A percentile compares a stretch with the other conserved stretches of the same genome.
These are phyloP conservation scores for Drosophila punjabiensis DNA, from an alignment of 1,140 invertebrate species.

Conservation along the genomic window DNA sequence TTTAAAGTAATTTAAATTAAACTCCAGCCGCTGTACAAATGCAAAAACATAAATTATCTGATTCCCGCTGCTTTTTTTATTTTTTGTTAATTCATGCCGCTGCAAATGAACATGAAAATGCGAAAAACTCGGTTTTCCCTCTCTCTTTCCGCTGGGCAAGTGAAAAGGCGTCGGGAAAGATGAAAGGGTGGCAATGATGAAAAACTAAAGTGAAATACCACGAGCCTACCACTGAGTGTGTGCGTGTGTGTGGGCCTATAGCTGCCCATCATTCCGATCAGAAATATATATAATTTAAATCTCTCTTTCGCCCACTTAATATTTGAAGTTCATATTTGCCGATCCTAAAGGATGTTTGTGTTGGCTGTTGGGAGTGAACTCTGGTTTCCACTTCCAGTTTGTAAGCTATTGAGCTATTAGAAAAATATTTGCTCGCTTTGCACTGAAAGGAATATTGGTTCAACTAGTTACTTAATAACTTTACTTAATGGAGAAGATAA, in stretches of 20 bases:
- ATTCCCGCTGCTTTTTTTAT: constrained; percentile 10
- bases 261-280: constrained; percentile 24
- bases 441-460: constrained; percentile 3
- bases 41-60: constrained; percentile 54
- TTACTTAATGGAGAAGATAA: not conserved
- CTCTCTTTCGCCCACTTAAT: constrained; percentile 20
- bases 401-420: constrained; percentile 26
- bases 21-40: constrained; percentile 32
- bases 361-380: constrained; percentile 31
- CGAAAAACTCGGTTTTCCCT: constrained; percentile 32
- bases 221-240: not conserved
- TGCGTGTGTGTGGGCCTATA: constrained; percentile 12
- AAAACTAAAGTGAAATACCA: constrained; percentile 62
- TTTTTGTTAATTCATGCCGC: constrained; percentile 46
- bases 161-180: constrained; percentile 75
- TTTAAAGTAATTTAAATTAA: constrained; percentile 39
- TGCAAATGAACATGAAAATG: constrained; percentile 54
- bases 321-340: constrained; percentile 27
- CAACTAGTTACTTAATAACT: not conserved
- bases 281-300: constrained; percentile 35
- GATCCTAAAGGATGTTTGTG: constrained; percentile 49
- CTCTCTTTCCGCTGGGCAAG: constrained; percentile 40
- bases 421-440: constrained; percentile 34
- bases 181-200: constrained; percentile 60
- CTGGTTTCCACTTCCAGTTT: constrained; percentile 46